These are phyloP conservation scores for Intellagama lesueurii DNA, from an alignment of 2,797 vertebrate species.

Conservation along the genomic window DNA sequence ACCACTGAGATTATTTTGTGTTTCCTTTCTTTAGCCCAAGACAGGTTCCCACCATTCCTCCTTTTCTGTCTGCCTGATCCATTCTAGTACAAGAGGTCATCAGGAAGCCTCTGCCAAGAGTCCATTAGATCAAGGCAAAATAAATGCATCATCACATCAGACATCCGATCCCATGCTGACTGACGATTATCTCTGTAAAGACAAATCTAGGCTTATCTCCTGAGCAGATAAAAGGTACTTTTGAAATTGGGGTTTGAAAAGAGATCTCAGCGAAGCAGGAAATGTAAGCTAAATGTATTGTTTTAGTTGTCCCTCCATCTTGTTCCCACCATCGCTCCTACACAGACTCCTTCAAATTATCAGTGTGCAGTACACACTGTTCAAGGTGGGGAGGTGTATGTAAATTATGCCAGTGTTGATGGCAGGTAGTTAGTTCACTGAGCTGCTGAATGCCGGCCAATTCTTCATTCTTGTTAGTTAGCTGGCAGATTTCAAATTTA, in stretches of 20 bases:
- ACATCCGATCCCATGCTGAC: constrained; percentile 9
- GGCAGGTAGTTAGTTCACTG: not conserved
- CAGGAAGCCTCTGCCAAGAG: constrained; percentile 4
- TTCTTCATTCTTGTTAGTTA: accelerated
- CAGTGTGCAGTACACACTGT: not conserved
- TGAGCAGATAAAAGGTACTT: constrained; percentile 24
- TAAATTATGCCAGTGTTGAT: not conserved
- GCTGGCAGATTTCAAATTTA: not conserved
- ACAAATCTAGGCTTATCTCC: constrained; percentile 38
- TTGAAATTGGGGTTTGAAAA: constrained; percentile 30
- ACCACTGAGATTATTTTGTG: not conserved
- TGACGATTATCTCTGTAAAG: constrained; percentile 30
- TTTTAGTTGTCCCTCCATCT: not conserved
- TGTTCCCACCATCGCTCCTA: not conserved
- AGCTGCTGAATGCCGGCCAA: accelerated
- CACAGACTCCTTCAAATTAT: not conserved
- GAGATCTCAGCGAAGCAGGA: not conserved
- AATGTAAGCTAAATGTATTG: constrained; percentile 30
- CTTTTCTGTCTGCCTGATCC: not conserved
- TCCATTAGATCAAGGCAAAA: constrained; percentile 6
- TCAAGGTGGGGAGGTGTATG: not conserved
- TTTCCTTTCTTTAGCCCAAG: not conserved
- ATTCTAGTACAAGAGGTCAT: constrained; percentile 18
- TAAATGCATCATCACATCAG: constrained; percentile 22
- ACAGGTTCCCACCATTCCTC: not conserved